Conservation (phyloP, 2,113 vertebrate genomes). For the Platysteira castanea region DNA sequence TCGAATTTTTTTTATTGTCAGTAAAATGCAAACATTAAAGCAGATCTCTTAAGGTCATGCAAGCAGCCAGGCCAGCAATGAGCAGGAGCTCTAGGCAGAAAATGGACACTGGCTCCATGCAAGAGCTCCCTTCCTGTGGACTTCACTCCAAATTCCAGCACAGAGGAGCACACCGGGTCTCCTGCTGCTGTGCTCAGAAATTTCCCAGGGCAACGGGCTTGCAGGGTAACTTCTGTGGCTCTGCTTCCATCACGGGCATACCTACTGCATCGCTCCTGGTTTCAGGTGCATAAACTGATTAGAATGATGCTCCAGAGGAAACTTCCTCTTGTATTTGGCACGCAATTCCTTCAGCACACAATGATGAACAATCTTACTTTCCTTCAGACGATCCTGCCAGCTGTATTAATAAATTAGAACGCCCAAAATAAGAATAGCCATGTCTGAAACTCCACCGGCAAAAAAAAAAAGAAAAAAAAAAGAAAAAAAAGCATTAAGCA, state of each 20-base stretch:
- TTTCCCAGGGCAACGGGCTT: fast-evolving
- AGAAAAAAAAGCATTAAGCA: not conserved
- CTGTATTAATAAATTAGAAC: not conserved
- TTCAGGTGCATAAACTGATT: not conserved
- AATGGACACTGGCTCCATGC: not conserved
- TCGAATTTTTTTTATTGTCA: not conserved
- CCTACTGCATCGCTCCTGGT: not conserved
- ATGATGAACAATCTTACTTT: not conserved
- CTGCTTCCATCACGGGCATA: fast-evolving
- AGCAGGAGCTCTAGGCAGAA: not conserved
- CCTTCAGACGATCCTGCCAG: not conserved
- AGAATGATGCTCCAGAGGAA: not conserved
- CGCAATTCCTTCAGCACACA: not conserved
- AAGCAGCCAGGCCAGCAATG: not conserved
- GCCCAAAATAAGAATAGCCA: not conserved
- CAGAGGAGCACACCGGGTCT: fast-evolving
- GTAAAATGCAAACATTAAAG: not conserved
- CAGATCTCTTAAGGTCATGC: not conserved
- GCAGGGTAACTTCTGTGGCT: not conserved
- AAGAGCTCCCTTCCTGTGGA: not conserved
- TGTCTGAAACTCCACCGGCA: not conserved
- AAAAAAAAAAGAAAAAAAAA: not conserved
- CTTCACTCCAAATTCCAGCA: not conserved
- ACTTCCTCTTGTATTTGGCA: not conserved
- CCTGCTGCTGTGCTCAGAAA: not conserved